Conservation (phyloP, 1,140 invertebrate species). For the Liolophura sinensis region DNA sequence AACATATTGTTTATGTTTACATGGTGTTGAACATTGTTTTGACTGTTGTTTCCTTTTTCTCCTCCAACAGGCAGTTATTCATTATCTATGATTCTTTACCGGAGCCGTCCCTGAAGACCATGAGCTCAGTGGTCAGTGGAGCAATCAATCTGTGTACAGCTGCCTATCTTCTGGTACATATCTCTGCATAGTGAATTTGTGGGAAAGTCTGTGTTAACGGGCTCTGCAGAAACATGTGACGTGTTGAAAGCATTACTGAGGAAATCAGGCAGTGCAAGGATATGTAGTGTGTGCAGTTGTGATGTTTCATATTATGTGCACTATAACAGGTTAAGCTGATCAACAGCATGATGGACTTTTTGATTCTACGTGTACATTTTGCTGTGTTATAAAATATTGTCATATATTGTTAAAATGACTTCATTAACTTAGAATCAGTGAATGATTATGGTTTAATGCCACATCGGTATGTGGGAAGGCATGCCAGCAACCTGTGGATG, state of each 20-base stretch:
- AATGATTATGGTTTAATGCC: no score
- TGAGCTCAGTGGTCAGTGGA: constrained; percentile 83
- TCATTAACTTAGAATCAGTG: no score
- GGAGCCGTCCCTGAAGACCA: constrained; percentile 83
- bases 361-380: no score
- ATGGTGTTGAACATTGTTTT: neutral
- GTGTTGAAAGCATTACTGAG: neutral
- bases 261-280: neutral
- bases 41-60: constrained; percentile 20
- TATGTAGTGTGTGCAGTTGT: neutral
- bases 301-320: no score
- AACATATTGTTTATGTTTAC: no score
- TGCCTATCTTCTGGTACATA: constrained; percentile 65
- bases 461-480: no score
- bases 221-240: neutral
- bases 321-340: no score
- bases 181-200: neutral
- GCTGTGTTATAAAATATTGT: no score
- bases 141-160: constrained; percentile 89
- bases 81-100: constrained; percentile 91
- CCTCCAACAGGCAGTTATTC: constrained; percentile 81
- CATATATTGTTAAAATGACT: no score
- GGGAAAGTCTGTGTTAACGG: neutral
- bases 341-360: no score
- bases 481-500: no score